Evolutionary conservation across 2,113 vertebrate species (phyloP).

Genomic region (Nicator chloris): DNA sequence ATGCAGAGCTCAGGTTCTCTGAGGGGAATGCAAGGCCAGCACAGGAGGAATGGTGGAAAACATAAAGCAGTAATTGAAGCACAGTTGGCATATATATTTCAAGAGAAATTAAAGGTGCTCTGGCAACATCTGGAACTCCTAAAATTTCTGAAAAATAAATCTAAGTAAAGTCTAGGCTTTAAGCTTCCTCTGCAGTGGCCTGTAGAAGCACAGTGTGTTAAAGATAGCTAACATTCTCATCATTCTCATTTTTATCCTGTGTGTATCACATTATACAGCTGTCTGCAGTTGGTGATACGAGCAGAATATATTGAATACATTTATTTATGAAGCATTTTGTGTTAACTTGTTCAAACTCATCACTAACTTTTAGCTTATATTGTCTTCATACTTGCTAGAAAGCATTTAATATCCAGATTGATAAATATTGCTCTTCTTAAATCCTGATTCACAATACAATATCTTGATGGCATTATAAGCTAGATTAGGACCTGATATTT

Average conservation of each 20-base stretch:
- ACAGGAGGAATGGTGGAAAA: not conserved
- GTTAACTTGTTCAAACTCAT: not conserved
- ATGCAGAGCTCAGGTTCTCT: not conserved
- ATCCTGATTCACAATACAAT: not conserved
- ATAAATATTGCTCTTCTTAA: not conserved
- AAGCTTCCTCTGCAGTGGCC: not conserved
- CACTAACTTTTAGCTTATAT: not conserved
- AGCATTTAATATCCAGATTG: not conserved
- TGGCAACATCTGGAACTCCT: not conserved
- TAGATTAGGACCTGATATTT: not conserved
- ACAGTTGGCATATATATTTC: not conserved
- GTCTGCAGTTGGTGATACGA: not conserved
- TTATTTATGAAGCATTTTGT: not conserved
- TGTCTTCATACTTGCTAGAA: not conserved
- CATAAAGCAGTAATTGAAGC: not conserved
- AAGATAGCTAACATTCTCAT: not conserved
- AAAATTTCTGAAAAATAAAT: not conserved
- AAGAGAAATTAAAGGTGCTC: not conserved
- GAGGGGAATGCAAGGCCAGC: not conserved
- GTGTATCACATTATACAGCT: not conserved
- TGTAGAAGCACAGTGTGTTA: not conserved
- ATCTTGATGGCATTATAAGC: not conserved
- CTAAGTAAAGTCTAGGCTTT: not conserved
- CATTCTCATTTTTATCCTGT: not conserved
- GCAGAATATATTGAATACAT: not conserved